Conservation (phyloP, 2,113 vertebrate genomes). For the Pterocles orientalis region DNA sequence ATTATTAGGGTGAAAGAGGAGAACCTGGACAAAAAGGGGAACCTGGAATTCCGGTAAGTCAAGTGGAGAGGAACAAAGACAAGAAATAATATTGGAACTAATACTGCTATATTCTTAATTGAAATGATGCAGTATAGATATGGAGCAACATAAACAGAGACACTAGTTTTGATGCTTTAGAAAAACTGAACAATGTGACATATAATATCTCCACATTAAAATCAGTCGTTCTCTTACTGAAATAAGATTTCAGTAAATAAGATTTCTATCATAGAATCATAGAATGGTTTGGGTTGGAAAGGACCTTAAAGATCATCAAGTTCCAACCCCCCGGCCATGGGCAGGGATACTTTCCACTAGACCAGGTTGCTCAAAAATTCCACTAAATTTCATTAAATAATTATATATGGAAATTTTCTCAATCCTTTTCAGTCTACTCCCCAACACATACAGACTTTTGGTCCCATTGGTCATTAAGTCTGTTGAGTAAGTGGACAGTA, state of each 20-base stretch:
- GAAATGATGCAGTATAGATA: not conserved
- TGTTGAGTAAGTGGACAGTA: not conserved
- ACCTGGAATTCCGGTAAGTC: conserved; percentile 75
- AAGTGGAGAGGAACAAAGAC: not conserved
- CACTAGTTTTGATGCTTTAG: not conserved
- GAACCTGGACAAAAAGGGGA: conserved; percentile 81
- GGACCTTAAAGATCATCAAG: no score
- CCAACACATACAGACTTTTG: not conserved
- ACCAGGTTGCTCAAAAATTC: not conserved
- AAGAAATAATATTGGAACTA: not conserved
- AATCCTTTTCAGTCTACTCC: not conserved
- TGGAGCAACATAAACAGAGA: not conserved
- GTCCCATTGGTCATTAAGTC: not conserved
- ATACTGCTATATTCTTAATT: not conserved
- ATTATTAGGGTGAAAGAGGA: conserved; percentile 74
- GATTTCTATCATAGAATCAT: no score
- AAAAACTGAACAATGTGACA: not conserved
- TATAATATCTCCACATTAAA: not conserved
- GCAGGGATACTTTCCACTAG: no score
- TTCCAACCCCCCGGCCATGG: no score
- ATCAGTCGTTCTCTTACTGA: not conserved
- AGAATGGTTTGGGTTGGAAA: no score
- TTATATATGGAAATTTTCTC: not conserved
- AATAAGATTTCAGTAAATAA: no score
- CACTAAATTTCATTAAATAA: not conserved